Evolutionary conservation across 2,888 invertebrate species (phyloP).

Genomic region (Bugula neritina): DNA sequence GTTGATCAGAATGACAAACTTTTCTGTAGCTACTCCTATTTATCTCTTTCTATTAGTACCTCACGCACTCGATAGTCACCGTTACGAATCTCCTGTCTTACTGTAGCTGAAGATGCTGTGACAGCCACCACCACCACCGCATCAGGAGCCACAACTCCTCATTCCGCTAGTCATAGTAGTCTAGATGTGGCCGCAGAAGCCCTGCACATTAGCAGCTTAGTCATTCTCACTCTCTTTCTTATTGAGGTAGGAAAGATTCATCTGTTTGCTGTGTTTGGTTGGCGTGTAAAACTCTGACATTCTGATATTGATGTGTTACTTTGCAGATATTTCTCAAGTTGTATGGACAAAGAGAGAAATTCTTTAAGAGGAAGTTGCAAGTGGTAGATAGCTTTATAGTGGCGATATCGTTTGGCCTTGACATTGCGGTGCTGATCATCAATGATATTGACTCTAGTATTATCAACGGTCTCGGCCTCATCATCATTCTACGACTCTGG

Average conservation of each 20-base stretch:
- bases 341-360: constrained; percentile 26
- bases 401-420: constrained; percentile 24
- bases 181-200: constrained; percentile 11
- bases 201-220: constrained; percentile 7
- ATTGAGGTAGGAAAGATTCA: constrained; percentile 20
- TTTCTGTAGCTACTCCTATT: too few species aligned
- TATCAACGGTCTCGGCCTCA: constrained; percentile 23
- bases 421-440: constrained; percentile 11
- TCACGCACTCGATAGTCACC: too few species aligned
- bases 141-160: not conserved
- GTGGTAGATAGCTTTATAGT: constrained; percentile 24
- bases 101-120: too few species aligned
- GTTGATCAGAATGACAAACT: too few species aligned
- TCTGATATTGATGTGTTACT: too few species aligned
- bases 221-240: constrained; percentile 11
- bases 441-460: constrained; percentile 16
- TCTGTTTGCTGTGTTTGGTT: too few species aligned
- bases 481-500: constrained; percentile 19
- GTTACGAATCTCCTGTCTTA: too few species aligned
- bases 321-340: constrained; percentile 21
- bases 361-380: constrained; percentile 15
- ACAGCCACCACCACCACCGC: too few species aligned
- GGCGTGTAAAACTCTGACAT: too few species aligned
- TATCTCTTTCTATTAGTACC: too few species aligned
- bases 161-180: not conserved